Conservation (phyloP, 1,140 invertebrate species). For the Drosophila parabipectinata region DNA sequence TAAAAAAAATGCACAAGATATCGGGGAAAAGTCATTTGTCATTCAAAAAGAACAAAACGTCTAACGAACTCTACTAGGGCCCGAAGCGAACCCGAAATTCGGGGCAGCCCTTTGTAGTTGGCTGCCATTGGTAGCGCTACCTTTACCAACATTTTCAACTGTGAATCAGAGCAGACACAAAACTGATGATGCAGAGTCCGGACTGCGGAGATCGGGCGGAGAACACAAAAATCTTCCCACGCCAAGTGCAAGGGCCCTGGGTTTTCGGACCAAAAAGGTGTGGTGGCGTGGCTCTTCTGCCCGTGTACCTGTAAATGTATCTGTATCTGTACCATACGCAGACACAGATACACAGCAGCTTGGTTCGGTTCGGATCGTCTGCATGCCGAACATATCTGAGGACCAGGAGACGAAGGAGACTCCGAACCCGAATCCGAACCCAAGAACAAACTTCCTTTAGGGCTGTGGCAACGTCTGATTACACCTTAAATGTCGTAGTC, state of each 20-base stretch:
- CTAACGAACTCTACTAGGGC: slow-evolving; percentile 62
- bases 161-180: slow-evolving; percentile 75
- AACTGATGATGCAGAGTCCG: slow-evolving; percentile 39
- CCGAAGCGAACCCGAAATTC: slow-evolving; percentile 27
- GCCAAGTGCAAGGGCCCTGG: slow-evolving; percentile 75
- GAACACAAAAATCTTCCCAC: slow-evolving; percentile 82
- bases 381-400: slow-evolving; percentile 77
- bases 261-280: slow-evolving; percentile 69
- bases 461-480: slow-evolving; percentile 75
- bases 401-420: slow-evolving; percentile 27
- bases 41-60: slow-evolving; percentile 76
- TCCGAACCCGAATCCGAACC: slow-evolving; percentile 18
- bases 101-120: slow-evolving; percentile 65
- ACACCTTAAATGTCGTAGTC: slow-evolving; percentile 75
- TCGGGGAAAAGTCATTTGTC: slow-evolving; percentile 76
- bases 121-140: slow-evolving; percentile 37
- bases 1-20: slow-evolving; percentile 14
- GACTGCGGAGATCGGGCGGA: not conserved
- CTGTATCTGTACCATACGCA: slow-evolving; percentile 18
- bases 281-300: slow-evolving; percentile 38
- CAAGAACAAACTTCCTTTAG: slow-evolving; percentile 70
- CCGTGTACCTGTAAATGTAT: slow-evolving; percentile 18
- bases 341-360: slow-evolving; percentile 35
- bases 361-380: slow-evolving; percentile 38
- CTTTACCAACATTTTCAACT: slow-evolving; percentile 62